These are phyloP conservation scores for Stegana nigrithorax DNA, from an alignment of 2,888 invertebrate species.

Conservation along the genomic window DNA sequence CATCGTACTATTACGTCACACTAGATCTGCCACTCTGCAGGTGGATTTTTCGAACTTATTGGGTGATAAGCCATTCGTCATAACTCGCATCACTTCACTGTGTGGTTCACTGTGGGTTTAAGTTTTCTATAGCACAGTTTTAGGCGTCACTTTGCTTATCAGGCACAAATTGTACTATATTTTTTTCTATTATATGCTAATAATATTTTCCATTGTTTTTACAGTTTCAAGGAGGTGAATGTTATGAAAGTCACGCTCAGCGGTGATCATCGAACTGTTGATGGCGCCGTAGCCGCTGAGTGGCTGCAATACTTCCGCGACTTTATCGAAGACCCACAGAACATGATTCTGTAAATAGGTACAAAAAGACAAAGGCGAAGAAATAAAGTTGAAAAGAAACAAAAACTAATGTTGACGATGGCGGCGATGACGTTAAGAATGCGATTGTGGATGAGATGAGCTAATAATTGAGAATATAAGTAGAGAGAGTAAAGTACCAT, in stretches of 20 bases:
- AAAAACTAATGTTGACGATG: conserved; percentile 1
- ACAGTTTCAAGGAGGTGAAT: conserved; percentile 79
- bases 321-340: conserved; percentile 90
- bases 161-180: too few relatives aligned
- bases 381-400: neutral
- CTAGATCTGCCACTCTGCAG: too few relatives aligned
- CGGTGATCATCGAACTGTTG: conserved; percentile 96
- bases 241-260: conserved; percentile 93
- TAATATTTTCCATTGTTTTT: too few relatives aligned
- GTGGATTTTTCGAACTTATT: too few relatives aligned
- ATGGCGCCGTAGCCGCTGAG: conserved; percentile 97
- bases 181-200: conserved; percentile 3
- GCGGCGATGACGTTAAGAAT: too few relatives aligned
- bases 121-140: neutral
- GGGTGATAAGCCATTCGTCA: neutral
- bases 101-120: neutral
- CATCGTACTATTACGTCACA: too few relatives aligned
- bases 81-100: neutral
- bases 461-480: too few relatives aligned
- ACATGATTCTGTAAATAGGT: conserved; percentile 88
- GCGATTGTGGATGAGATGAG: too few relatives aligned
- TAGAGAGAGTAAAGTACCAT: too few relatives aligned
- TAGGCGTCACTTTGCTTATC: too few relatives aligned
- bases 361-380: too few relatives aligned
- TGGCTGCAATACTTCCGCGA: conserved; percentile 93